Percentiles rank a stretch among this genome's conserved stretches.
These are phyloP conservation scores for Clavelina lepadiformis DNA, from an alignment of 23 tunicate species.

Conservation along the genomic window DNA sequence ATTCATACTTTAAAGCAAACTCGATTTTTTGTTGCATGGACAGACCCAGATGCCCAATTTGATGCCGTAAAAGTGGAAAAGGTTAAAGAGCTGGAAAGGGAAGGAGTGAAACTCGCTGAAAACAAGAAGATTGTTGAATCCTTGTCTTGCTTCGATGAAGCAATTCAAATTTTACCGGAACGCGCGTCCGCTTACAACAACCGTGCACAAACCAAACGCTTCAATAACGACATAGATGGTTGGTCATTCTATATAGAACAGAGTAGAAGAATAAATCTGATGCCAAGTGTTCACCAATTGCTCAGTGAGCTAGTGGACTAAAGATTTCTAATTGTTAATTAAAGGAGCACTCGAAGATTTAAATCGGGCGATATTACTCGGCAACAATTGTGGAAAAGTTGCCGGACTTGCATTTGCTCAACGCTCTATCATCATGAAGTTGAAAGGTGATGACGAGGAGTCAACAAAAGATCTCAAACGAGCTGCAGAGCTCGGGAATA, in stretches of 20 bases:
- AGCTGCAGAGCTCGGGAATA: conserved; percentile 84
- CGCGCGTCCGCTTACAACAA: conserved; percentile 75
- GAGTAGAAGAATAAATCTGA: no score
- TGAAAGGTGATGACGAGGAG: conserved; percentile 51
- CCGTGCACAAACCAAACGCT: conserved; percentile 68
- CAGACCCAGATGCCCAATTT: conserved; percentile 37
- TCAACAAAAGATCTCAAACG: conserved; percentile 51
- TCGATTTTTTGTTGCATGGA: no score
- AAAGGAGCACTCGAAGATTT: conserved; percentile 81
- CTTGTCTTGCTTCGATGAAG: conserved; percentile 58
- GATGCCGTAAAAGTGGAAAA: conserved; percentile 25
- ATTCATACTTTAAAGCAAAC: no score
- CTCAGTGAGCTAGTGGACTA: neutral
- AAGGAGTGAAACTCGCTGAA: conserved; percentile 65
- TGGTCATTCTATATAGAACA: no score
- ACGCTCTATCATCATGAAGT: conserved; percentile 51
- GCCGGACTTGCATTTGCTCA: conserved; percentile 83
- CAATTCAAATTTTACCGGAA: conserved; percentile 53
- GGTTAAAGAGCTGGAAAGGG: conserved; percentile 56
- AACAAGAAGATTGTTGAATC: conserved; percentile 28
- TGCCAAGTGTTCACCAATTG: no score
- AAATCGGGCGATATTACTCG: conserved; percentile 51
- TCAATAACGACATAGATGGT: conserved; percentile 58
- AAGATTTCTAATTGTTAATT: neutral
- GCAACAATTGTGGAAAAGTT: conserved; percentile 36